phyloP scores from a whole-genome alignment of 2,797 vertebrate species.

The Lagodon rhomboides region DNA sequence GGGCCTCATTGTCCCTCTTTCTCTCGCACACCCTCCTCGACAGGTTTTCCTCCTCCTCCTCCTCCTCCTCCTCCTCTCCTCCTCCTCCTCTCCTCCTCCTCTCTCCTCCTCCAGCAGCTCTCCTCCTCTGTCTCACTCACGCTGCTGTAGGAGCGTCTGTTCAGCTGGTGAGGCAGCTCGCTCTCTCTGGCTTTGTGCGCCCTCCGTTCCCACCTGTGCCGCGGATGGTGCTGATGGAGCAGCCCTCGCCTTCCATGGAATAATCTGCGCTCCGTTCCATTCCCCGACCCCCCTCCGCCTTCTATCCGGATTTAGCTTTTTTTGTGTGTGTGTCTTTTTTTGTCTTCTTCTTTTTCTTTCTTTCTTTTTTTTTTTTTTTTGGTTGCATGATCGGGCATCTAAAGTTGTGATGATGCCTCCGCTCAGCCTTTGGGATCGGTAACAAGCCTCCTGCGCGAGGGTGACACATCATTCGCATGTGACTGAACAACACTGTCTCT shows the following conservation, averaged over 20 bases:
- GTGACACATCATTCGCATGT: conserved; percentile 67
- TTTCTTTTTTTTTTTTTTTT: background rate
- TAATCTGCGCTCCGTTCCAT: conserved; percentile 50
- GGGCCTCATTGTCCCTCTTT: conserved; percentile 63
- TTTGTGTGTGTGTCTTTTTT: background rate
- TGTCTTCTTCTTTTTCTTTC: too few relatives aligned
- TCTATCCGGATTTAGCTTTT: conserved; percentile 51
- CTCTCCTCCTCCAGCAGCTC: conserved; percentile 40
- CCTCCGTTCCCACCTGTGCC: conserved; percentile 72
- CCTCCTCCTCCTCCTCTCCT: background rate
- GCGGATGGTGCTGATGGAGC: conserved; percentile 67
- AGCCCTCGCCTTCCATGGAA: conserved; percentile 64
- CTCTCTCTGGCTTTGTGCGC: conserved; percentile 49
- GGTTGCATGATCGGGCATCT: conserved; percentile 58
- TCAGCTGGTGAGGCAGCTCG: conserved; percentile 52
- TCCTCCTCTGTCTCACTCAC: conserved; percentile 26
- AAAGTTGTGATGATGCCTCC: conserved; percentile 82
- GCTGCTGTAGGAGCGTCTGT: conserved; percentile 69
- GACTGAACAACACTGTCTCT: conserved; percentile 69
- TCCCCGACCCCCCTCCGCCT: background rate
- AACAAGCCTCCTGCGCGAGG: conserved; percentile 61
- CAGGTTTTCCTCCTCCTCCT: conserved; percentile 22
- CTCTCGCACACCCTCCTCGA: conserved; percentile 3
- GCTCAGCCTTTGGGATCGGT: conserved; percentile 76
- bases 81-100: background rate